phyloP scores from a whole-genome alignment of 2,797 vertebrate species.

The Characodon lateralis region DNA sequence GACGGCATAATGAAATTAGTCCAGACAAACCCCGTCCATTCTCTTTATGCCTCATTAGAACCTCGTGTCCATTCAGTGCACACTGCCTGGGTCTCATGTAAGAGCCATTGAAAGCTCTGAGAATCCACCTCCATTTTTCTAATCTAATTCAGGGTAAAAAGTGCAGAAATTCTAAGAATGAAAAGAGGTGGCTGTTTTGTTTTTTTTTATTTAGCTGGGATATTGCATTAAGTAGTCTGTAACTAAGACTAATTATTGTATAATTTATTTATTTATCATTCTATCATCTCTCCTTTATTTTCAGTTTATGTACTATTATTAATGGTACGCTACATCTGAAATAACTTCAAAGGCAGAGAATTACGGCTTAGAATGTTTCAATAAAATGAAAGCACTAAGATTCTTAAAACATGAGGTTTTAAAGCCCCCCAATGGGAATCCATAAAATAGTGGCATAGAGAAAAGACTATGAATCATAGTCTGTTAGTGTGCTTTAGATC shows the following conservation, averaged over 20 bases:
- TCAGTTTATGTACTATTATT: neutral
- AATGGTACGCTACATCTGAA: neutral
- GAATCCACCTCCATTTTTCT: slow-evolving; percentile 33
- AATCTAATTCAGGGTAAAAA: slow-evolving; percentile 36
- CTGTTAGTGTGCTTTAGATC: too few relatives aligned
- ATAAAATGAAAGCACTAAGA: neutral
- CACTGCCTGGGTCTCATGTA: slow-evolving; percentile 23
- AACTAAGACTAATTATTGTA: neutral
- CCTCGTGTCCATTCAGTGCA: slow-evolving; percentile 46
- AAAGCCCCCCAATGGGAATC: neutral
- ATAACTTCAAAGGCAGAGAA: neutral
- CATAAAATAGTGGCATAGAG: neutral
- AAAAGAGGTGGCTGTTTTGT: neutral
- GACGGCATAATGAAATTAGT: slow-evolving; percentile 78
- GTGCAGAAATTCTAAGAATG: neutral
- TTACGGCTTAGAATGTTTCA: neutral
- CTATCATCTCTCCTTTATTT: neutral
- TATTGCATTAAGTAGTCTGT: neutral
- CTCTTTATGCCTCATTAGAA: slow-evolving; percentile 72
- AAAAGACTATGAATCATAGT: too few relatives aligned
- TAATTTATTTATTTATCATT: neutral
- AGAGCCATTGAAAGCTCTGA: slow-evolving; percentile 36
- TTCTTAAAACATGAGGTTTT: neutral
- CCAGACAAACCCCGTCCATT: slow-evolving; percentile 66
- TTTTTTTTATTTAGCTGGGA: neutral